Conservation (phyloP, 2,888 invertebrate genomes). For the Scrobipalpa costella region DNA sequence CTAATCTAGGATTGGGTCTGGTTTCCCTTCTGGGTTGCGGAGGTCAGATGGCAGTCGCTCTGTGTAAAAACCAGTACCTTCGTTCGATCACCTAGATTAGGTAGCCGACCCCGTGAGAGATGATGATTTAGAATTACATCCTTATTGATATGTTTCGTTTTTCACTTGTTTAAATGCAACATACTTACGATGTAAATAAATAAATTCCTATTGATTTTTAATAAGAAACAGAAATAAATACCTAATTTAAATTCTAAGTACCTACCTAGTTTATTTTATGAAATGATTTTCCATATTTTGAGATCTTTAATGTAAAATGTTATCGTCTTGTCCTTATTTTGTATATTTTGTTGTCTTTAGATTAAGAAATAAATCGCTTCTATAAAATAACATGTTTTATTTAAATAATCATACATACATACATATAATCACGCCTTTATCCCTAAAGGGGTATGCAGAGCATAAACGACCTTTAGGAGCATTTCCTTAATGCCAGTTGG, state of each 20-base stretch:
- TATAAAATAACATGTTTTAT: not conserved
- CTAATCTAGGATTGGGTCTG: no score
- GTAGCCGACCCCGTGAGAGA: no score
- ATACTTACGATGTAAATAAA: not conserved
- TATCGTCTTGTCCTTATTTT: not conserved
- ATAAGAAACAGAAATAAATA: not conserved
- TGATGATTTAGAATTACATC: not conserved
- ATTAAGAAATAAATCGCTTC: slow-evolving; percentile 1
- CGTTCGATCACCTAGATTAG: no score
- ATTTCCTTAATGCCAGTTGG: no score
- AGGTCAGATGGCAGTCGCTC: no score
- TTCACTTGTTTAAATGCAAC: not conserved
- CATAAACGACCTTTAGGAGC: no score
- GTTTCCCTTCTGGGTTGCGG: no score
- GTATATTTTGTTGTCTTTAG: slow-evolving; percentile 1
- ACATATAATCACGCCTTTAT: no score
- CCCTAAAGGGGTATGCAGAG: no score
- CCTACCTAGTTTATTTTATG: not conserved
- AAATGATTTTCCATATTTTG: not conserved
- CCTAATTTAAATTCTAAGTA: not conserved
- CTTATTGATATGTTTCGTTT: not conserved
- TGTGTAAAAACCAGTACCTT: no score
- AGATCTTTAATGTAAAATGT: not conserved
- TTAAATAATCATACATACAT: not conserved
- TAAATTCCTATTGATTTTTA: no score